Conservation (phyloP, 2,113 vertebrate species). For the Gopherus evgoodei region DNA sequence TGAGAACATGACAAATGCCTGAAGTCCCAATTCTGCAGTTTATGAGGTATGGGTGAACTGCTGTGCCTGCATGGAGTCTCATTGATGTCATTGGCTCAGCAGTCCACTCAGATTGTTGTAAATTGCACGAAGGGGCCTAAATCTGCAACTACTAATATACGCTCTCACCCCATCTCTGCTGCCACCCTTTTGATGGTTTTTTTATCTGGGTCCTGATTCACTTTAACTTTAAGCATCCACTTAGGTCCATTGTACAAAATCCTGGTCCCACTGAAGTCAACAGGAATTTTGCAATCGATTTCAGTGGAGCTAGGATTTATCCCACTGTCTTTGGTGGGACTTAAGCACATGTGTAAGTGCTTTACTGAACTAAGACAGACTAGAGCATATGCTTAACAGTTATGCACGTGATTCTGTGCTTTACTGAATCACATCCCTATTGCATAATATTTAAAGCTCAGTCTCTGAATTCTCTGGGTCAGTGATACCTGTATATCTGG, state of each 20-base stretch:
- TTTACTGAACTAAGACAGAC: neutral
- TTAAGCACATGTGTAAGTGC: neutral
- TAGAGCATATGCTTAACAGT: neutral
- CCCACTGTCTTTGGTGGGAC: neutral
- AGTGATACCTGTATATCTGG: neutral
- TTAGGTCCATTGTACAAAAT: neutral
- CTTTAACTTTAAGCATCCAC: neutral
- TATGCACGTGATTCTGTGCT: neutral
- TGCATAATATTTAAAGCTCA: neutral
- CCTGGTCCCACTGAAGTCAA: neutral
- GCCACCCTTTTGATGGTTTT: neutral
- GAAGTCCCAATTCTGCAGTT: neutral
- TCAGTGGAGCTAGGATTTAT: neutral
- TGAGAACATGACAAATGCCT: neutral
- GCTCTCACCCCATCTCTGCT: neutral
- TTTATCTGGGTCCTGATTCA: neutral
- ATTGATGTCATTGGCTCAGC: neutral
- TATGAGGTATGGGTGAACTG: neutral
- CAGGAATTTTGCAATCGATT: neutral
- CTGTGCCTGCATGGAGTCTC: neutral
- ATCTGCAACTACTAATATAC: neutral
- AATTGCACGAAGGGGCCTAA: neutral
- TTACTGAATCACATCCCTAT: neutral
- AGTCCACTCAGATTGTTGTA: neutral
- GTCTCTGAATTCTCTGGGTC: neutral